Evolutionary conservation across 2,113 vertebrate genomes (phyloP).

Genomic region (Brachionichthys hirsutus): DNA sequence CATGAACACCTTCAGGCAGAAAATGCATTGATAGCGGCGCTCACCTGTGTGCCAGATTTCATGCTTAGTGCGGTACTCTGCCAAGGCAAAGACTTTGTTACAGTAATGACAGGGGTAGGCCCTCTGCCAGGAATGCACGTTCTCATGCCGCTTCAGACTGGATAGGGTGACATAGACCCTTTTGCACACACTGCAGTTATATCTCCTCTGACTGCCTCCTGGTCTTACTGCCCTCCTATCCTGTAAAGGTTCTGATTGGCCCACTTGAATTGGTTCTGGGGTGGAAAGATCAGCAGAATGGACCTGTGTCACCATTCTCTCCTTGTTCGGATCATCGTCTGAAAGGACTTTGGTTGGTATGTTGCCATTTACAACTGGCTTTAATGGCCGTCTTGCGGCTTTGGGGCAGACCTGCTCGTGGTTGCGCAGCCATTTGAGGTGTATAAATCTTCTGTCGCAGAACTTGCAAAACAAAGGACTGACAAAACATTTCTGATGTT

Average conservation of each 20-base stretch:
- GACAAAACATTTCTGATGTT: conserved; percentile 85
- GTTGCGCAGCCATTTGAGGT: conserved; percentile 84
- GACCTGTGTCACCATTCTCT: conserved; percentile 22
- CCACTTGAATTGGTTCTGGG: conserved; percentile 24
- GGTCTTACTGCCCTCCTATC: conserved; percentile 78
- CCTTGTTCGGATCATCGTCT: conserved; percentile 16
- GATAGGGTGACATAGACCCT: conserved; percentile 94
- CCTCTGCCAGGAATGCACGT: conserved; percentile 96
- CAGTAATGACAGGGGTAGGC: conserved; percentile 98
- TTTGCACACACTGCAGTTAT: conserved; percentile 91
- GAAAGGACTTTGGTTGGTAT: conserved; percentile 31
- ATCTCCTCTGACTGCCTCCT: conserved; percentile 84
- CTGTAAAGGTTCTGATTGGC: conserved; percentile 55
- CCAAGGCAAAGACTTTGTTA: conserved; percentile 97
- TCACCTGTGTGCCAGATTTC: conserved; percentile 99
- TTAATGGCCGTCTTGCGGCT: conserved; percentile 41
- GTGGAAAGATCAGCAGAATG: conserved; percentile 32
- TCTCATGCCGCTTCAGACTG: conserved; percentile 94
- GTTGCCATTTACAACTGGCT: conserved; percentile 52
- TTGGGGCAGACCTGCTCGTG: conserved; percentile 86
- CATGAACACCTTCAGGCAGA: conserved; percentile 98
- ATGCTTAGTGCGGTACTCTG: conserved; percentile 96
- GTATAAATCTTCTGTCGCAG: conserved; percentile 91
- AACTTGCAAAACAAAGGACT: conserved; percentile 87
- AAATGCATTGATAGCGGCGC: conserved; percentile 96